Conservation (phyloP, 2,797 vertebrate species). For the Onychomys torridus region DNA sequence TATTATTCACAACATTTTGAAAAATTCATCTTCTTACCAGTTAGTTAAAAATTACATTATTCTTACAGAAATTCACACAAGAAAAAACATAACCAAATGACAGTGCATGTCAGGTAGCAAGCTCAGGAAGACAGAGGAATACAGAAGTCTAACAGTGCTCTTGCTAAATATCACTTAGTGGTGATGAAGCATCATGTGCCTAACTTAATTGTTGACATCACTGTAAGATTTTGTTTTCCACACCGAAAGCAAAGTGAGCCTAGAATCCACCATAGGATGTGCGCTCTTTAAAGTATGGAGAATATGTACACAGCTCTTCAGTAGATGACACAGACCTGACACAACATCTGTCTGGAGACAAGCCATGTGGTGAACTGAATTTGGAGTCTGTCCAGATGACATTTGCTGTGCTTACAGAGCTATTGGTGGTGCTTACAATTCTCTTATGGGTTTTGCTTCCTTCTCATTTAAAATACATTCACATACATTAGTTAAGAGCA, state of each 20-base stretch:
- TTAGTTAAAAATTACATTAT: conserved; percentile 31
- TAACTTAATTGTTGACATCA: conserved; percentile 23
- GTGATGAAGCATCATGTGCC: neutral
- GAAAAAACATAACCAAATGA: conserved; percentile 34
- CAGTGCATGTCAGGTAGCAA: neutral
- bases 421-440: neutral
- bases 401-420: conserved; percentile 19
- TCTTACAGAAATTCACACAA: conserved; percentile 10
- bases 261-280: neutral
- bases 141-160: neutral
- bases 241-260: neutral
- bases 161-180: neutral
- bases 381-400: conserved; percentile 2
- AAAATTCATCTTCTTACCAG: conserved; percentile 17
- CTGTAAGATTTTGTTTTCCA: neutral
- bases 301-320: conserved; percentile 48
- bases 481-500: neutral
- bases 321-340: conserved; percentile 9
- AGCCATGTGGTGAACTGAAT: conserved; percentile 26
- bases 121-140: neutral
- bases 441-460: neutral
- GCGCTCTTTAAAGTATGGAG: conserved; percentile 27
- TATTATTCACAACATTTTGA: neutral
- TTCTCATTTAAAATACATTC: neutral
- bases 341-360: conserved; percentile 50